Evolutionary conservation across 2,888 invertebrate species (phyloP), one percentile per base, ranked within the genome.

Genomic region (Orchestes rusci): DNA sequence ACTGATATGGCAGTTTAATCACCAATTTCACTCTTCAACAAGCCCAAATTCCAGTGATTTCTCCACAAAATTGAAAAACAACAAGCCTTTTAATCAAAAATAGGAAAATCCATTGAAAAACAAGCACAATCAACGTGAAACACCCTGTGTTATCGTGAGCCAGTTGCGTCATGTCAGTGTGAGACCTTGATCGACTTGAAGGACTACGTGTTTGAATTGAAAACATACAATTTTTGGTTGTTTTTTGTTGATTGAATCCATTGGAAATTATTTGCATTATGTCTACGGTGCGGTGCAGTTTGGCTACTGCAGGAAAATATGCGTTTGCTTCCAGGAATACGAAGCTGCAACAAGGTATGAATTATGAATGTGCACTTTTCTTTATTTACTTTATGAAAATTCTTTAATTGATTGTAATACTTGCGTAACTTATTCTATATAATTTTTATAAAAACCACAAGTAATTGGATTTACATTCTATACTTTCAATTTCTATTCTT

Each of bases 231-330:
- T 45, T 44, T 33, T 35, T 31, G 12, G 32, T 23, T 38, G 19
- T 41, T 34, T 34, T 39, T n/a, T 19, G 28, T 30, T 43, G 29
- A 40, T 8, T 35, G 15, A 20, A 17, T n/a, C 16, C 4, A n/a
- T n/a, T n/a, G n/a, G 23, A 23, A 23, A 23, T 23, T 23, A 23
- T 10, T 10, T 3, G n/a, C 4, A 60, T 43, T 50, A 69, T 68
- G 69, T 63, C 64, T 49, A 64, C 67, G 61, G 69, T 70, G 34
- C 61, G 70, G 53, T 69, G 68, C 60, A 65, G 67, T 50, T 56
- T 70, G 42, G 58, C 62, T 44, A 62, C 65, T 43, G 70, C 67
- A 50, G 67, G 67, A 30, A 70, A 68, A 61, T 59, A 67, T 54
- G 67, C 64, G 41, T 56, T 64, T 43, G 65, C 61, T 40, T 60